Evolutionary conservation across 2,888 invertebrate genomes (phyloP).

Genomic region (Pristionchus maxplancki): DNA sequence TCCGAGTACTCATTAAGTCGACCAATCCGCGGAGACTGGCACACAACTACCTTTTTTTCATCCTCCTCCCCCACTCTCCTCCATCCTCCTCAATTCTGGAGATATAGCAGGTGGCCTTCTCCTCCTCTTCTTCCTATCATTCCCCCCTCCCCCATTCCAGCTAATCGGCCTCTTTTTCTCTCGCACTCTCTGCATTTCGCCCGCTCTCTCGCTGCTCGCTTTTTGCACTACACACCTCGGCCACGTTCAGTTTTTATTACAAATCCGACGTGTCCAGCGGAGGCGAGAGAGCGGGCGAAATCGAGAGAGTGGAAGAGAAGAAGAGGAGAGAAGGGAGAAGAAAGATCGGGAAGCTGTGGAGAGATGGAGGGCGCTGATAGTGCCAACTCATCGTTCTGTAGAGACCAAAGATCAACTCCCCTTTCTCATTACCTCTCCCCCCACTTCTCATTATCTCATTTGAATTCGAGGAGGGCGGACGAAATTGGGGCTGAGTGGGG

Average conservation of each 20-base stretch:
- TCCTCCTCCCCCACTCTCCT: background rate
- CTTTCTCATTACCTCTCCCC: background rate
- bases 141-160: background rate
- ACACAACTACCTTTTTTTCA: background rate
- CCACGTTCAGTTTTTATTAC: conserved; percentile 40
- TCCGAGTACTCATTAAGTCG: conserved; percentile 28
- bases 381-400: background rate
- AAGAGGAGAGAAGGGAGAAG: conserved; percentile 8
- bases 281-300: background rate
- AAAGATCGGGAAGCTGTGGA: background rate
- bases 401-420: background rate
- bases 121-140: conserved; percentile 18
- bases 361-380: background rate
- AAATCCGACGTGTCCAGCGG: conserved; percentile 39
- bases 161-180: conserved; percentile 23
- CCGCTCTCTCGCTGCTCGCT: background rate
- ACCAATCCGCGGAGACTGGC: background rate
- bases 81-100: background rate
- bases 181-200: background rate
- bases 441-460: background rate
- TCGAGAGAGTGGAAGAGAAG: background rate
- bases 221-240: conserved; percentile 5
- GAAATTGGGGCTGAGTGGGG: conserved; percentile 1
- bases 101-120: conserved; percentile 9
- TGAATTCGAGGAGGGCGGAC: background rate